Evolutionary conservation across 2,888 invertebrate species (phyloP).

Genomic region (Scaptomyza caliginosa): DNA sequence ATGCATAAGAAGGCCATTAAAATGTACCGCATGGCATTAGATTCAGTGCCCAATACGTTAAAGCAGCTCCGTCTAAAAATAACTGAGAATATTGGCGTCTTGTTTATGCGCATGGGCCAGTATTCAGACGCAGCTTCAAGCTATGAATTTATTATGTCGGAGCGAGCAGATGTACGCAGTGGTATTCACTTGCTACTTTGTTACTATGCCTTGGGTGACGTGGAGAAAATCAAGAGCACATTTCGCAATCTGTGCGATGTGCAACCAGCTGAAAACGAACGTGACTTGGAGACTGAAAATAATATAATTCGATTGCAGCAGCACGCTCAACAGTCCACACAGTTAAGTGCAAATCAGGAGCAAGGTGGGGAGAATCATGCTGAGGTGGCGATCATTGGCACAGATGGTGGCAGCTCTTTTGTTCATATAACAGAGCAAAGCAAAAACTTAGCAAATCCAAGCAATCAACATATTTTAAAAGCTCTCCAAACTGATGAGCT

Average conservation of each 20-base stretch:
- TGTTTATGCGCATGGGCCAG: constrained; percentile 97
- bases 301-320: constrained; percentile 90
- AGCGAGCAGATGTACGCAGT: constrained; percentile 94
- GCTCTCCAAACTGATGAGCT: constrained; percentile 91
- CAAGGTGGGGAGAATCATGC: constrained; percentile 22
- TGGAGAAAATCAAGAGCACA: constrained; percentile 96
- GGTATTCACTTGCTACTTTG: constrained; percentile 95
- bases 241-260: constrained; percentile 96
- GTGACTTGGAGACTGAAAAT: constrained; percentile 89
- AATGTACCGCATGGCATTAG: constrained; percentile 98
- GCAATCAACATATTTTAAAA: constrained; percentile 88
- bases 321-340: constrained; percentile 66
- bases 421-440: constrained; percentile 42
- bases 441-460: constrained; percentile 33
- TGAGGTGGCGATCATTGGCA: constrained; percentile 72
- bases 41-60: constrained; percentile 96
- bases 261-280: constrained; percentile 85
- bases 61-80: constrained; percentile 97
- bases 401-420: constrained; percentile 40
- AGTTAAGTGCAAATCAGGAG: constrained; percentile 31
- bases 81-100: constrained; percentile 96
- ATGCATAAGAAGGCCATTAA: constrained; percentile 97
- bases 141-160: constrained; percentile 99
- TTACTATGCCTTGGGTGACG: constrained; percentile 94
- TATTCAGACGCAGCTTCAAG: constrained; percentile 98